A percentile compares a stretch with the other conserved stretches of the same genome.
These are phyloP conservation scores for Peromyscus maniculatus DNA, from an alignment of 2,113 vertebrate genomes.

Conservation along the genomic window DNA sequence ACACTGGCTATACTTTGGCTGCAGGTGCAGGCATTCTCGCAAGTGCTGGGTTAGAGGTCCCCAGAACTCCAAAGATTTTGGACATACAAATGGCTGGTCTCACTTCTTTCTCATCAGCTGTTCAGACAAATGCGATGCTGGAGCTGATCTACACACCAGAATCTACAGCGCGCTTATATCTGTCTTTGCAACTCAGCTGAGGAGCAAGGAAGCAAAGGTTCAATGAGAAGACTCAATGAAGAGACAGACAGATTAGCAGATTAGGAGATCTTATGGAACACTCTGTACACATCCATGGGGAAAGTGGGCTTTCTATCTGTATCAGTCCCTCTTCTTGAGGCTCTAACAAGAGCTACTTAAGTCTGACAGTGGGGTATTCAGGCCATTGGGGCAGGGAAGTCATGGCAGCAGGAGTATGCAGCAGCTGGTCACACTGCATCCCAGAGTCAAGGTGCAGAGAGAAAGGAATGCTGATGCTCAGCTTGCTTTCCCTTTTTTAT, in stretches of 20 bases:
- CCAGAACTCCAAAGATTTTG: background rate
- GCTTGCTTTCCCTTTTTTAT: background rate
- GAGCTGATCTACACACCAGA: background rate
- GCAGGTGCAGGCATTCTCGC: background rate
- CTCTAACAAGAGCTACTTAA: background rate
- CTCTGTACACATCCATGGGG: background rate
- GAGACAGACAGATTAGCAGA: background rate
- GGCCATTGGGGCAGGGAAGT: background rate
- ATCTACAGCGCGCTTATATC: background rate
- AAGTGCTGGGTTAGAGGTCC: background rate
- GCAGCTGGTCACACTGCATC: background rate
- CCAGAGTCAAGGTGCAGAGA: background rate
- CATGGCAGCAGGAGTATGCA: background rate
- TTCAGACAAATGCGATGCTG: background rate
- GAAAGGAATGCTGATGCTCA: background rate
- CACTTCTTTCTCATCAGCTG: background rate
- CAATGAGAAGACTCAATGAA: background rate
- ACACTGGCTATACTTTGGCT: background rate
- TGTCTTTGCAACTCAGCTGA: slow-evolving; percentile 22
- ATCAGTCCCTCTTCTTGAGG: background rate
- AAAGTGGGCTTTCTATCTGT: background rate
- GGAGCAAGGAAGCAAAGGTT: slow-evolving; percentile 4
- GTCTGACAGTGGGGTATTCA: background rate
- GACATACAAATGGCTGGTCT: slow-evolving; percentile 22
- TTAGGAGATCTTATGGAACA: background rate